Evolutionary conservation across 2,797 vertebrate species (phyloP).

Genomic region (Antennarius maculatus): DNA sequence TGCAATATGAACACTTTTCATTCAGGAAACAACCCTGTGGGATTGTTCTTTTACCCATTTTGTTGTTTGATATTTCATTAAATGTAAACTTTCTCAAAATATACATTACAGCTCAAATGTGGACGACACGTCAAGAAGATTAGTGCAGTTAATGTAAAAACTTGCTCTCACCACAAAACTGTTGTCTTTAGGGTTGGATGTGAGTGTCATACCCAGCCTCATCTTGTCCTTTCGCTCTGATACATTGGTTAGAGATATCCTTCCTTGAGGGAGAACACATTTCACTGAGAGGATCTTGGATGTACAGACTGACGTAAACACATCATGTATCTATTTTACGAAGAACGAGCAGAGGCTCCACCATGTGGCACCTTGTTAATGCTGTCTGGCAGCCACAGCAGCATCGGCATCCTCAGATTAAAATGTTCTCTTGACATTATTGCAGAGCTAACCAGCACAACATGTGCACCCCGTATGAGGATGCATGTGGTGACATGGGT

Average conservation of each 20-base stretch:
- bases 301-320: constrained; percentile 25
- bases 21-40: constrained; percentile 46
- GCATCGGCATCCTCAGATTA: constrained; percentile 52
- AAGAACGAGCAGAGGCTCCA: constrained; percentile 42
- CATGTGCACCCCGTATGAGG: constrained; percentile 56
- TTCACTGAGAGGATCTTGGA: constrained; percentile 48
- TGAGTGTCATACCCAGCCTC: constrained; percentile 95
- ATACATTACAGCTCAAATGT: neutral
- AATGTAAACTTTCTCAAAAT: constrained; percentile 16
- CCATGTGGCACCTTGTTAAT: constrained; percentile 67
- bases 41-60: constrained; percentile 25
- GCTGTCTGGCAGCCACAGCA: constrained; percentile 53
- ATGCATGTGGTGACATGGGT: constrained; percentile 47
- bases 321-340: constrained; percentile 24
- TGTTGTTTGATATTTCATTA: constrained; percentile 23
- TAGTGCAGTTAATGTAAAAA: constrained; percentile 5
- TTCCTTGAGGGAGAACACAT: constrained; percentile 84
- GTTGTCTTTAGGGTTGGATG: constrained; percentile 93
- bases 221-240: constrained; percentile 98
- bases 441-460: constrained; percentile 47
- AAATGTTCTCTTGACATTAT: constrained; percentile 49
- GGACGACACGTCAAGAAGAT: constrained; percentile 2
- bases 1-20: constrained; percentile 20
- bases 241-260: constrained; percentile 96
- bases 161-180: constrained; percentile 92